Evolutionary conservation across 2,113 vertebrate species (phyloP).

Genomic region (Nanger granti): DNA sequence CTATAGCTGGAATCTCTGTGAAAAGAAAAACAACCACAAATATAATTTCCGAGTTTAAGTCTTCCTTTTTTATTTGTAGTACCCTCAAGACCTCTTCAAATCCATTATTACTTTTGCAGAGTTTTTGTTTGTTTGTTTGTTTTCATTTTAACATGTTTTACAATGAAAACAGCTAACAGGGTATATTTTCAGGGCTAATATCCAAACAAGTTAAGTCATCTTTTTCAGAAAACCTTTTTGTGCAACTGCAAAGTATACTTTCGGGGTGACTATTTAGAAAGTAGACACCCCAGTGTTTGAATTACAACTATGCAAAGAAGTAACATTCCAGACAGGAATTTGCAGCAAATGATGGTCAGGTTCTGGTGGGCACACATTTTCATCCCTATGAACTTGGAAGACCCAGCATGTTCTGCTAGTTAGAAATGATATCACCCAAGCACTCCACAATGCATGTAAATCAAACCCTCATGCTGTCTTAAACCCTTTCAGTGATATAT

Average conservation of each 20-base stretch:
- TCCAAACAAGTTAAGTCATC: background rate
- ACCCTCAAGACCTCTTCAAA: conserved; percentile 2
- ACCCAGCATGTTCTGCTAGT: background rate
- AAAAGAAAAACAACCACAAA: conserved; percentile 26
- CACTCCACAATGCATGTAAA: background rate
- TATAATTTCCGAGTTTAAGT: background rate
- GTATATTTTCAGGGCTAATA: background rate
- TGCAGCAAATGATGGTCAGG: background rate
- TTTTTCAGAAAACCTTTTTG: background rate
- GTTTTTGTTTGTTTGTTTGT: background rate
- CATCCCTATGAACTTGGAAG: background rate
- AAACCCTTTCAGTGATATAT: background rate
- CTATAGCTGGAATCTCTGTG: background rate
- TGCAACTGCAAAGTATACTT: background rate
- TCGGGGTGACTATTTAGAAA: background rate
- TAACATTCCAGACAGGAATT: background rate
- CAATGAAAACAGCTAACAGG: background rate
- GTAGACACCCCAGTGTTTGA: background rate
- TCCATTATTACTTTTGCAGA: background rate
- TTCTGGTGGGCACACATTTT: background rate
- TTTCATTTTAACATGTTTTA: background rate
- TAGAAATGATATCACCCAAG: background rate
- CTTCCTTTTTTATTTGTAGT: conserved; percentile 43
- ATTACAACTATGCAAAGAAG: background rate
- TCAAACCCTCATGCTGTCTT: background rate